Conservation (phyloP, 2,797 vertebrate genomes). For the Phalloptychus januarius region DNA sequence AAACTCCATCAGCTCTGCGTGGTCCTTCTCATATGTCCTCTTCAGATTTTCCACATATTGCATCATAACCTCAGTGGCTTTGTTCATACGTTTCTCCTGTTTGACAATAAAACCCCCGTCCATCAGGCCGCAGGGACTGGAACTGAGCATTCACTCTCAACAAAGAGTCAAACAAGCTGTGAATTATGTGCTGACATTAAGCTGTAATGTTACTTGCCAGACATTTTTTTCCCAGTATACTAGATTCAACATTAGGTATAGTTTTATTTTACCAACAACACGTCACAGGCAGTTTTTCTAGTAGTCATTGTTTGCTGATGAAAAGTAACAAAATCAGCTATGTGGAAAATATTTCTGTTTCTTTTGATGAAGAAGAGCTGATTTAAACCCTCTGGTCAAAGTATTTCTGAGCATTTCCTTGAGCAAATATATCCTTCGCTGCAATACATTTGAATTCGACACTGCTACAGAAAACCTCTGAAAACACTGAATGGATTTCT, state of each 20-base stretch:
- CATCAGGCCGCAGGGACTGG: constrained; percentile 2
- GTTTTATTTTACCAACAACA: neutral
- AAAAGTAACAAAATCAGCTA: neutral
- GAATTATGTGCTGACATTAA: neutral
- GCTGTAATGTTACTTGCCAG: neutral
- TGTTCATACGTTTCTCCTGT: constrained; percentile 98
- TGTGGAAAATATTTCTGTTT: neutral
- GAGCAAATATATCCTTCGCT: neutral
- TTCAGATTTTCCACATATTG: constrained; percentile 98
- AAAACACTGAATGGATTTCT: neutral
- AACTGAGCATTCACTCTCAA: neutral
- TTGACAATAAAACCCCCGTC: constrained; percentile 15
- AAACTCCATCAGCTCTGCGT: constrained; percentile 95
- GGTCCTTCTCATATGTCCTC: constrained; percentile 98
- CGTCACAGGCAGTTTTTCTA: neutral
- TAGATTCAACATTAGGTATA: neutral
- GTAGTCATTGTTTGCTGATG: neutral
- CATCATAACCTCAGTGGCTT: constrained; percentile 99
- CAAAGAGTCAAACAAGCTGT: neutral
- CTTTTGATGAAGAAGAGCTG: neutral
- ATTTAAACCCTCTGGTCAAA: neutral
- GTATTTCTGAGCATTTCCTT: neutral
- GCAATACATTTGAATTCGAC: neutral
- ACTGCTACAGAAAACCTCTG: neutral
- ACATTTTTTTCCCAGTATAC: neutral